These are phyloP conservation scores for Epizoanthus scotinus DNA, from an alignment of 92 coral and sea anemone species.

Conservation along the genomic window DNA sequence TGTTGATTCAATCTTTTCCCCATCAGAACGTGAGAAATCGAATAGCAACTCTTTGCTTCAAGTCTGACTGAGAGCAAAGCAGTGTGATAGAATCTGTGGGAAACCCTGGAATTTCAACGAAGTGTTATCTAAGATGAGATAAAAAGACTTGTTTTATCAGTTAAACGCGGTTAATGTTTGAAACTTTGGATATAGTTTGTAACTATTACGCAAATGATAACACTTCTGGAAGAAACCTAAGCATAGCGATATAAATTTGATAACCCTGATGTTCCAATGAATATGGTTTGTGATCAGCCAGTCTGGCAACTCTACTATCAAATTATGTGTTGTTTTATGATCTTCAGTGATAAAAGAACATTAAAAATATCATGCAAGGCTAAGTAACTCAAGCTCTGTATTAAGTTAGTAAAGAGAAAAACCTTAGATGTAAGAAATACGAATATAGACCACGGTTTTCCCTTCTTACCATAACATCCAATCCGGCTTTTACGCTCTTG, in stretches of 20 bases:
- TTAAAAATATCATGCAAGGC: constrained; percentile 7
- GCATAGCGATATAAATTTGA: constrained; percentile 20
- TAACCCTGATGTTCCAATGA: background rate
- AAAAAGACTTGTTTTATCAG: constrained; percentile 1
- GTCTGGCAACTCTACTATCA: background rate
- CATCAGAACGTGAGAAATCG: constrained; percentile 18
- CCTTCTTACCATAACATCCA: constrained; percentile 68
- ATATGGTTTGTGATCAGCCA: background rate
- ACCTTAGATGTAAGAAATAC: background rate
- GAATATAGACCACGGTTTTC: too few species aligned
- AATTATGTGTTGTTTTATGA: constrained; percentile 21
- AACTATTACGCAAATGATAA: background rate
- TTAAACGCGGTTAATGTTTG: background rate
- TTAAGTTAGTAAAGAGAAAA: background rate
- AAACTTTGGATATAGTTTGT: background rate
- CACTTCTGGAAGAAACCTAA: background rate
- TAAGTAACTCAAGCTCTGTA: constrained; percentile 23
- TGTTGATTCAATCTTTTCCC: constrained; percentile 25
- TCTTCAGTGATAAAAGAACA: constrained; percentile 38
- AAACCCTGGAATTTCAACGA: constrained; percentile 2
- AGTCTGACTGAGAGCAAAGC: constrained; percentile 19
- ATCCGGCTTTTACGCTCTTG: constrained; percentile 64
- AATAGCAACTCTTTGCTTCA: background rate
- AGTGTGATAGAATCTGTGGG: constrained; percentile 11
- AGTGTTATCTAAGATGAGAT: constrained; percentile 17